A percentile compares a stretch with the other conserved stretches of the same genome.
These are phyloP conservation scores for Hypsopygia costalis DNA, from an alignment of 2,888 invertebrate genomes.

Conservation along the genomic window DNA sequence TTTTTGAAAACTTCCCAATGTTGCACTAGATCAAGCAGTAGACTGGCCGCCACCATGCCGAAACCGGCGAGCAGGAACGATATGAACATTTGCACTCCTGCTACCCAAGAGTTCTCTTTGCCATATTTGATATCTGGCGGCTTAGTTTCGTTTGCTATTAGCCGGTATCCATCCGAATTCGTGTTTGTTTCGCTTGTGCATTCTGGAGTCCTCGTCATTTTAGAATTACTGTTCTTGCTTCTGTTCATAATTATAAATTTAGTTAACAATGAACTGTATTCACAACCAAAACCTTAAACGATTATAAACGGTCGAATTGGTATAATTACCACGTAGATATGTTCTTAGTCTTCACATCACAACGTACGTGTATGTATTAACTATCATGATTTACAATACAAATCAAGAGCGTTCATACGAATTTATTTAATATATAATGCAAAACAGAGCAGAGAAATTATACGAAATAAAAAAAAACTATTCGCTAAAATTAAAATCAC, in stretches of 20 bases:
- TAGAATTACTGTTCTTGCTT: constrained; percentile 61
- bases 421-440: no score
- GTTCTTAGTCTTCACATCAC: no score
- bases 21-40: constrained; percentile 91
- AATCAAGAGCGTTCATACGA: no score
- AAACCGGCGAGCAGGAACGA: constrained; percentile 94
- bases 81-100: constrained; percentile 89
- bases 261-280: not conserved
- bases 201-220: constrained; percentile 49
- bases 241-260: constrained; percentile 60
- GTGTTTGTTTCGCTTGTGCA: constrained; percentile 37
- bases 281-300: no score
- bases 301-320: no score
- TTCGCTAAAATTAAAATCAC: no score
- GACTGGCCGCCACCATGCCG: constrained; percentile 94
- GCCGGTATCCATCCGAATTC: constrained; percentile 43
- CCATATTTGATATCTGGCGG: constrained; percentile 62
- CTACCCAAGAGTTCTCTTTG: constrained; percentile 83
- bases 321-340: no score
- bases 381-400: no score
- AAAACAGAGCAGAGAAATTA: no score
- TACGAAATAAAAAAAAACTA: no score
- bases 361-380: no score
- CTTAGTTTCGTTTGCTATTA: constrained; percentile 55
- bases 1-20: constrained; percentile 92